A percentile compares a stretch with the other conserved stretches of the same genome.
phyloP scores from a whole-genome alignment of 1,140 invertebrate genomes.

The Heterodera carotae region DNA sequence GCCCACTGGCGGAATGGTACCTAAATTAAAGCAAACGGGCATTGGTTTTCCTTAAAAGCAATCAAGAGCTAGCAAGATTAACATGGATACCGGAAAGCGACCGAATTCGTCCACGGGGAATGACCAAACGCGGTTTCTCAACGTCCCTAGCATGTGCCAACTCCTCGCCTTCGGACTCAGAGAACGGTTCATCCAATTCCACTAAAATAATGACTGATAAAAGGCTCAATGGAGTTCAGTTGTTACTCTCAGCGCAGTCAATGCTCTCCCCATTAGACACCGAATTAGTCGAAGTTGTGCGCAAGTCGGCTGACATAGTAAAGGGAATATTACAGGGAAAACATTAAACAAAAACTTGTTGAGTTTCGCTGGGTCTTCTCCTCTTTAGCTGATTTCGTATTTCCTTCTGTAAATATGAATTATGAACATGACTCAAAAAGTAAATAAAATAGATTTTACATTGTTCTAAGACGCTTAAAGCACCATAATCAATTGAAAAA shows the following conservation, averaged over 20 bases:
- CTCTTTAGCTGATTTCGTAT: not conserved
- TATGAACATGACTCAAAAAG: too few species aligned
- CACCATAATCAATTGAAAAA: too few species aligned
- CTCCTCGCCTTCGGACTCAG: slow-evolving; percentile 62
- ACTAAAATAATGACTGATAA: slow-evolving; percentile 50
- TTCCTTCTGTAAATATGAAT: too few species aligned
- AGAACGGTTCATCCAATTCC: slow-evolving; percentile 64
- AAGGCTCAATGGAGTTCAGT: too few species aligned
- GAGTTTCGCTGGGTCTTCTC: slow-evolving; percentile 24
- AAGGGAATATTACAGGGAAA: not conserved
- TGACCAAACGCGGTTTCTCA: slow-evolving; percentile 58
- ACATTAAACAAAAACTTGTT: slow-evolving; percentile 5
- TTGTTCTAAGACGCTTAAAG: too few species aligned
- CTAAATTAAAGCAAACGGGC: slow-evolving; percentile 40
- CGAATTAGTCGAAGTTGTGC: slow-evolving; percentile 41
- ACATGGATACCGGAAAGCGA: slow-evolving; percentile 53
- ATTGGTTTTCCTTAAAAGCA: too few species aligned
- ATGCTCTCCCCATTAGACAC: slow-evolving; percentile 61
- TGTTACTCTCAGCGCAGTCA: slow-evolving; percentile 60
- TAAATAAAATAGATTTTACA: too few species aligned
- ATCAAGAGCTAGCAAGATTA: not conserved
- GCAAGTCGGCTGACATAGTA: slow-evolving; percentile 44
- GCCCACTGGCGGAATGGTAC: slow-evolving; percentile 62
- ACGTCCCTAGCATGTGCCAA: slow-evolving; percentile 23
- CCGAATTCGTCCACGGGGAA: slow-evolving; percentile 63